These are phyloP conservation scores for Chiroxiphia lanceolata DNA, from an alignment of 2,797 vertebrate genomes.

Conservation along the genomic window DNA sequence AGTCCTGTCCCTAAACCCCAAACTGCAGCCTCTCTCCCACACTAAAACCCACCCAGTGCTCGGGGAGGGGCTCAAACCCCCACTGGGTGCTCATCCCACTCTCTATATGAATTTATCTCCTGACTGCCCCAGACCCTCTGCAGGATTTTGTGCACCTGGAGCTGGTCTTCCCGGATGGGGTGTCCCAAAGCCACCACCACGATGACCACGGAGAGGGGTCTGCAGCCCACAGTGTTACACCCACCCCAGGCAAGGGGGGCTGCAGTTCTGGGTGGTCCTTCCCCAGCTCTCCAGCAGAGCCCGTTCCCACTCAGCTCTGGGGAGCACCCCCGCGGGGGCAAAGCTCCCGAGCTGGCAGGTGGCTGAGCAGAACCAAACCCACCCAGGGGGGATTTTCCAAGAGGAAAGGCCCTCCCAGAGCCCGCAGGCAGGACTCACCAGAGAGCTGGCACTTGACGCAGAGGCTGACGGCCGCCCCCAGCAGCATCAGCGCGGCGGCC, in stretches of 20 bases:
- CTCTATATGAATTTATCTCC: not conserved
- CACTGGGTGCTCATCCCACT: not conserved
- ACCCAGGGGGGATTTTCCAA: accelerated
- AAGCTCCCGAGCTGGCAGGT: accelerated
- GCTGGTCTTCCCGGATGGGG: accelerated
- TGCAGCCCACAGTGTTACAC: accelerated
- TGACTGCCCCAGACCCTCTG: not conserved
- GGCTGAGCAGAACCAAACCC: not conserved
- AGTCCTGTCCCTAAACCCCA: not conserved
- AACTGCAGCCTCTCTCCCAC: not conserved
- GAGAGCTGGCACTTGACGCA: conserved; percentile 65
- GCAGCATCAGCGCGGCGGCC: conserved; percentile 36
- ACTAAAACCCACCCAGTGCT: not conserved
- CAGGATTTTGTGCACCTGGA: not conserved
- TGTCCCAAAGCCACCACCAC: not conserved
- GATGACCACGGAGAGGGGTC: accelerated
- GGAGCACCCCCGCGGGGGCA: accelerated
- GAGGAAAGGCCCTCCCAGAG: accelerated
- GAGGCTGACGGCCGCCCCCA: conserved; percentile 36
- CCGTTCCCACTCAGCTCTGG: not conserved
- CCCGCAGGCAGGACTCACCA: not conserved
- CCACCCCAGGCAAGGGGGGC: not conserved
- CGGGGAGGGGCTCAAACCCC: not conserved
- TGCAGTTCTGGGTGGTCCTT: accelerated
- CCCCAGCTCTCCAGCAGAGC: not conserved